These are phyloP conservation scores for Siniperca undulata DNA, from an alignment of 2,797 vertebrate species.

Conservation along the genomic window DNA sequence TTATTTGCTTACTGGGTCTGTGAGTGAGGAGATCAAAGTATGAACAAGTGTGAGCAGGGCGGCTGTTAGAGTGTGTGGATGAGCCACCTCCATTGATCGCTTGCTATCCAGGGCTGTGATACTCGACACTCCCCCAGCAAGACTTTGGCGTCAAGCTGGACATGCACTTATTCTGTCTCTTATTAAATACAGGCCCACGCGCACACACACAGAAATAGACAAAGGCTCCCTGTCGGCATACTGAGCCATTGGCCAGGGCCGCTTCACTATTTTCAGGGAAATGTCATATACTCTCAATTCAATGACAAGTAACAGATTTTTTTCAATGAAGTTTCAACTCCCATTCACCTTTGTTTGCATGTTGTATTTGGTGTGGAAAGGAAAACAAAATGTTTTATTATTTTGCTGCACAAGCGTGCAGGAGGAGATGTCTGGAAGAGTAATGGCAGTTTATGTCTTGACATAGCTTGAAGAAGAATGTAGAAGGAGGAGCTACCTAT, in stretches of 20 bases:
- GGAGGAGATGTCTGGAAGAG: constrained; percentile 24
- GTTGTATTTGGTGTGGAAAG: constrained; percentile 24
- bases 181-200: constrained; percentile 27
- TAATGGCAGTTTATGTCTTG: constrained; percentile 24
- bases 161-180: constrained; percentile 49
- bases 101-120: constrained; percentile 61
- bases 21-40: constrained; percentile 41
- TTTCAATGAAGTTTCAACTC: constrained; percentile 28
- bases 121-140: constrained; percentile 49
- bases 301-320: constrained; percentile 44
- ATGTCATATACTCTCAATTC: constrained; percentile 66
- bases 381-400: constrained; percentile 17
- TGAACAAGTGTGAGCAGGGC: constrained; percentile 41
- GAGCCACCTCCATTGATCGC: constrained; percentile 63
- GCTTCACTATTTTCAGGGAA: constrained; percentile 48
- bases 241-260: constrained; percentile 41
- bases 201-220: constrained; percentile 9
- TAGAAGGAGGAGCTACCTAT: constrained; percentile 16
- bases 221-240: constrained; percentile 52
- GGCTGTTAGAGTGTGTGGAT: constrained; percentile 41
- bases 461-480: constrained; percentile 29
- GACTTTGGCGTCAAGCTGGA: constrained; percentile 50
- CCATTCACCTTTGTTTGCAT: constrained; percentile 34
- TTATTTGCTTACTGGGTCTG: constrained; percentile 23
- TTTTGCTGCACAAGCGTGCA: constrained; percentile 9